Base-by-base conservation (phyloP, 2,797 vertebrate species). In the Mormyrus proboscirostris region DNA sequence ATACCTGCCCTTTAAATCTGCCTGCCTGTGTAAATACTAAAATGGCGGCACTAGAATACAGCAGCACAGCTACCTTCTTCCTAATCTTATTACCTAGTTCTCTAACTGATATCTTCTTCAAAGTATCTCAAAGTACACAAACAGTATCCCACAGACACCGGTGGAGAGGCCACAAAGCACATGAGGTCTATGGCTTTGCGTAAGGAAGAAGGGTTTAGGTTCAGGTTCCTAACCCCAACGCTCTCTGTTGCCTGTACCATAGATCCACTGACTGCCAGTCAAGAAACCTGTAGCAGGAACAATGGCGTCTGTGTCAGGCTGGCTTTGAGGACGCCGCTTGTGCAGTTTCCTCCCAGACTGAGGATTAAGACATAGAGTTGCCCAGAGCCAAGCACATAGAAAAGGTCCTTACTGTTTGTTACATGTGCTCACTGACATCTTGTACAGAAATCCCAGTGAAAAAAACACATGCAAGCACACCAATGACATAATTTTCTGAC, bases 331-430 rank as follows among this genome's bases (percentile, higher is more conserved):
- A 82, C 3, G 16, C 76, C 19, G 1, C 38, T 79, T 47, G 29
- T 47, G 41, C 76, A 47, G 76, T 9, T 82, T 47, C 41, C 76
- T 47, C 76, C 19, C 76, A 82, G 41, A 47, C 76, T 47, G 76
- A 47, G 76, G 76, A 82, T 82, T 44, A 82, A 82, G 76, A 82
- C 38, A 33, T 14, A 82, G 41, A 3, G 6, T 47, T n/a, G 76
- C 76, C 76, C 76, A 82, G 76, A 82, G 76, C 76, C 76, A 82
- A 82, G 41, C 41, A 85, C 44, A 85, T 49, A 85, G 41, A 85
- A 10, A 47, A 9, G 76, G 82, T 25, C 82, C 82, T 49, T 5
- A 51, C n/a, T 49, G 47, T 83, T 83, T n/a, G 41, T 82, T 82
- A 82, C 41, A 49, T 85, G 82, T 51, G 49, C 82, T 51, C 47